Evolutionary conservation across 2,113 vertebrate species (phyloP).

Genomic region (Thermophis baileyi): DNA sequence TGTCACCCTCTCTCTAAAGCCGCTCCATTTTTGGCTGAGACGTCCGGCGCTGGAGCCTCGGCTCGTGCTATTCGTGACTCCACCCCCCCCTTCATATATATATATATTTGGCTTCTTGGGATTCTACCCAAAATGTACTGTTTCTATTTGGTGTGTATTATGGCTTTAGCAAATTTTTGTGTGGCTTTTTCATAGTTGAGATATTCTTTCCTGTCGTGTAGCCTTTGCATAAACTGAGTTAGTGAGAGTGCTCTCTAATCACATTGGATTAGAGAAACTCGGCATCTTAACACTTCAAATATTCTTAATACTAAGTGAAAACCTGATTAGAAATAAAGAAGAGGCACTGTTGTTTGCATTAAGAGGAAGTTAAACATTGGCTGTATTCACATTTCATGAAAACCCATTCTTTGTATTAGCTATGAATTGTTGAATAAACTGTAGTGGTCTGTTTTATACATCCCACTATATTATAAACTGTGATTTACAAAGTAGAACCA

Average conservation of each 20-base stretch:
- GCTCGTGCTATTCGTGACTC: too few relatives aligned
- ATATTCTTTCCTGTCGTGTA: neutral
- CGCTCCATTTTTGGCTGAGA: too few relatives aligned
- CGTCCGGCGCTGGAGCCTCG: too few relatives aligned
- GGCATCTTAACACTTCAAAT: neutral
- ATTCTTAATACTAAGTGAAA: neutral
- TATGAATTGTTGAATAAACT: neutral
- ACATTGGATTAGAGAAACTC: neutral
- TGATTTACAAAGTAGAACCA: neutral
- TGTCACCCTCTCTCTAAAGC: too few relatives aligned
- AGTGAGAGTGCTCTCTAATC: neutral
- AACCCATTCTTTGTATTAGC: neutral
- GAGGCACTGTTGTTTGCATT: neutral
- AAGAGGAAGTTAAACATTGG: neutral
- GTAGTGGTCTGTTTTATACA: neutral
- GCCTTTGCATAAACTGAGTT: neutral
- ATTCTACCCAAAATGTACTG: neutral
- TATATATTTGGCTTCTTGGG: neutral
- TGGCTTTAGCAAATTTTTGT: neutral
- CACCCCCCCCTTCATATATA: too few relatives aligned
- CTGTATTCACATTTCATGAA: neutral
- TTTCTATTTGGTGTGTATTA: neutral
- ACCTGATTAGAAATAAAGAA: neutral
- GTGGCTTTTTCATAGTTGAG: neutral
- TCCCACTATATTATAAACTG: neutral